Conservation (phyloP, 2,888 invertebrate genomes). For the Rotaria socialis region DNA sequence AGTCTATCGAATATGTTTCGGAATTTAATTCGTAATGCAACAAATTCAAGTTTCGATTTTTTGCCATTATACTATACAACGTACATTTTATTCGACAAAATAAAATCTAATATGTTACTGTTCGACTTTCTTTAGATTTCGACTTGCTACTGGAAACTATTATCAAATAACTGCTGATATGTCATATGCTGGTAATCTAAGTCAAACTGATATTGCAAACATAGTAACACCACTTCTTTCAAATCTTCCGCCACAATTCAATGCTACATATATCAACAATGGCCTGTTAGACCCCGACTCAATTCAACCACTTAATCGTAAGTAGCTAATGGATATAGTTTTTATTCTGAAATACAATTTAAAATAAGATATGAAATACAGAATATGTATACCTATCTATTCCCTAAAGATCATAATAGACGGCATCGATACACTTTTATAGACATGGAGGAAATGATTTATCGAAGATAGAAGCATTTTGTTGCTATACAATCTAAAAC, state of each 20-base stretch:
- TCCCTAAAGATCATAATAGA: too few species aligned
- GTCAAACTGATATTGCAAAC: background rate
- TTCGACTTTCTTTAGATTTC: background rate
- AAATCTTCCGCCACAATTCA: background rate
- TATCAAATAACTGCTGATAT: background rate
- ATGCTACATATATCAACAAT: background rate
- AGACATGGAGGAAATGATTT: too few species aligned
- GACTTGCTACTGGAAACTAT: background rate
- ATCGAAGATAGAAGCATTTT: too few species aligned
- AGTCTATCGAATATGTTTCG: background rate
- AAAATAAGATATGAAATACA: too few species aligned
- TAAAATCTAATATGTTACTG: background rate
- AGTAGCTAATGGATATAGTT: too few species aligned
- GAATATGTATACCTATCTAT: too few species aligned
- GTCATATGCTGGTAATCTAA: background rate
- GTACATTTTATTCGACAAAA: background rate
- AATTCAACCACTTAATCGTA: background rate
- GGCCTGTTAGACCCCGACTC: background rate
- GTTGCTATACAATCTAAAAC: too few species aligned
- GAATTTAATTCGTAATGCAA: background rate
- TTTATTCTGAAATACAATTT: background rate
- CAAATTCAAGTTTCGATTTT: constrained; percentile 21
- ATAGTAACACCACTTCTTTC: background rate
- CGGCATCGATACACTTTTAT: too few species aligned
- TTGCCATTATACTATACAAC: background rate